phyloP scores from a whole-genome alignment of 2,113 vertebrate genomes.

The Sylvicapra grimmia region DNA sequence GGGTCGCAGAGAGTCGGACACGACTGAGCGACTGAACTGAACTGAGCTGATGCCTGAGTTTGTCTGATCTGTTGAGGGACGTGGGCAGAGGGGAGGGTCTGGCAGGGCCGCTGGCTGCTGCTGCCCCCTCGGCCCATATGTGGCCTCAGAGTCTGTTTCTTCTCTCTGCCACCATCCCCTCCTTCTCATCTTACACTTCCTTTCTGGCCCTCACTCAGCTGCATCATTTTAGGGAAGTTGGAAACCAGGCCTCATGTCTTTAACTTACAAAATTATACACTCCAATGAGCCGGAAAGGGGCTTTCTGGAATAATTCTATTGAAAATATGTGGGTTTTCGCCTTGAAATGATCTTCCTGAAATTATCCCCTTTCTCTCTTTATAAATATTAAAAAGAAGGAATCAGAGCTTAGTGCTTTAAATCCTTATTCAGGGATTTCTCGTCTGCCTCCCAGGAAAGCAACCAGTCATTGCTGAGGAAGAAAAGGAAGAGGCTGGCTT shows the following conservation, averaged over 20 bases:
- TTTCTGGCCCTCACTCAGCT: slow-evolving; percentile 32
- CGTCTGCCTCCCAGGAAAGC: slow-evolving; percentile 60
- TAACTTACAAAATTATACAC: slow-evolving; percentile 71
- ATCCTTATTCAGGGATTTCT: slow-evolving; percentile 64
- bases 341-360: slow-evolving; percentile 72
- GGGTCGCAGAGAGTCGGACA: too few species aligned
- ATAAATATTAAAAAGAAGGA: slow-evolving; percentile 73
- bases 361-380: slow-evolving; percentile 71
- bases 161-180: background rate
- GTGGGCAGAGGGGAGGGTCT: background rate
- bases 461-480: slow-evolving; percentile 28
- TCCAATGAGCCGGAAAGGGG: slow-evolving; percentile 69
- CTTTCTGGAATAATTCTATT: slow-evolving; percentile 71
- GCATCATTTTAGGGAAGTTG: slow-evolving; percentile 66
- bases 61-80: background rate
- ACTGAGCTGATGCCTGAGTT: background rate
- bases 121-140: accelerated
- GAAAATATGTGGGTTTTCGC: slow-evolving; percentile 72
- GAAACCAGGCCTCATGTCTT: slow-evolving; percentile 61
- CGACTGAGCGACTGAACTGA: too few species aligned
- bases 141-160: too few species aligned
- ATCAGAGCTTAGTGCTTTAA: slow-evolving; percentile 67
- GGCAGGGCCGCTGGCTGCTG: accelerated
- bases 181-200: slow-evolving; percentile 39
- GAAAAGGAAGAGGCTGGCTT: background rate